A percentile compares a stretch with the other conserved stretches of the same genome.
phyloP scores from a whole-genome alignment of 2,797 vertebrate genomes.

The Poecilia gillii region DNA sequence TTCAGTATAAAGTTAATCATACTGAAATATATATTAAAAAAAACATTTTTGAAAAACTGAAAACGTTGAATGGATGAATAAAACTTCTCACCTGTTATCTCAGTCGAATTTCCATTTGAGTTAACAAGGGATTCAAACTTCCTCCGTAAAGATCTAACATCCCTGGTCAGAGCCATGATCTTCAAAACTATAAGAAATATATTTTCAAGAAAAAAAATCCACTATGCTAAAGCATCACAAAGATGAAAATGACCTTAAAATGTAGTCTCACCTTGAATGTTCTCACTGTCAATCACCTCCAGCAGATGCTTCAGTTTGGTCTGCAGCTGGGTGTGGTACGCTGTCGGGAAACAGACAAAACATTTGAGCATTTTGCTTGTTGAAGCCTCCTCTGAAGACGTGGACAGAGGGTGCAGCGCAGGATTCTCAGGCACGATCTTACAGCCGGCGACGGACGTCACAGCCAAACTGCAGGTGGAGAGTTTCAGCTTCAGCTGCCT shows the following conservation, averaged over 20 bases:
- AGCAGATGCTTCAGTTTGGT: conserved; percentile 36
- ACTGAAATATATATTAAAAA: neutral
- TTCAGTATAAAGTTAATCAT: neutral
- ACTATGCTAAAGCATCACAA: neutral
- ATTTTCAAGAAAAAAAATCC: neutral
- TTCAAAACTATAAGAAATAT: conserved; percentile 50
- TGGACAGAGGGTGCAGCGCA: neutral
- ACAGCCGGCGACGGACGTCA: conserved; percentile 27
- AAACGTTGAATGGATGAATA: neutral
- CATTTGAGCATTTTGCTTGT: neutral
- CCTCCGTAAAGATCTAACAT: conserved; percentile 13
- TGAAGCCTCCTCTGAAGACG: neutral
- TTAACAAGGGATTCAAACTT: conserved; percentile 15
- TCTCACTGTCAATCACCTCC: conserved; percentile 27
- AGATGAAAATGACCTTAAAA: neutral
- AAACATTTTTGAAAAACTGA: neutral
- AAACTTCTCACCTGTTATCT: conserved; percentile 11
- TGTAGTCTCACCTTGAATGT: conserved; percentile 38
- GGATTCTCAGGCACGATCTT: conserved; percentile 3
- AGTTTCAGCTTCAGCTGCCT: conserved; percentile 33
- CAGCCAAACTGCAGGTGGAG: conserved; percentile 14
- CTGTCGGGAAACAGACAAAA: conserved; percentile 36
- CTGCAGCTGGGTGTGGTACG: conserved; percentile 36
- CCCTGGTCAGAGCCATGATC: conserved; percentile 25
- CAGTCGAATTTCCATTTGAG: neutral